phyloP scores from a whole-genome alignment of 2,888 invertebrate species.

The Epistrophe grossulariae region DNA sequence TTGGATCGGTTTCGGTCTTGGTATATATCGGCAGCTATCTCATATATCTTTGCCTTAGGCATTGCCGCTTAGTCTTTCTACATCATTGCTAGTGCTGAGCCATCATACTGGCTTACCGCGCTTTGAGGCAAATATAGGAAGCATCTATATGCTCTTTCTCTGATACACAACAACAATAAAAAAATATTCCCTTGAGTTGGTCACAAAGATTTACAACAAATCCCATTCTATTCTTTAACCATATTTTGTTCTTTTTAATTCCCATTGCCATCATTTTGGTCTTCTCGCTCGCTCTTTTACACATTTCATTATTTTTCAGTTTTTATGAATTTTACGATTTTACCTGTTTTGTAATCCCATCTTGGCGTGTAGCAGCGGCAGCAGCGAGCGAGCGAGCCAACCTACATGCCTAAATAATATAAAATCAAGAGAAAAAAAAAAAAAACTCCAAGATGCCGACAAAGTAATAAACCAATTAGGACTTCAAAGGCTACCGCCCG shows the following conservation, averaged over 20 bases:
- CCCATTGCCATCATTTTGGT: constrained; percentile 34
- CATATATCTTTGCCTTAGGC: neutral
- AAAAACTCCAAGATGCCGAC: constrained; percentile 81
- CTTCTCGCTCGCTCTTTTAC: constrained; percentile 23
- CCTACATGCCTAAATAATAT: constrained; percentile 69
- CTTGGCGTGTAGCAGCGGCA: constrained; percentile 53
- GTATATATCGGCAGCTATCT: no score
- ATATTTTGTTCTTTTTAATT: constrained; percentile 58
- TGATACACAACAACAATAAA: neutral
- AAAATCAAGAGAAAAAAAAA: constrained; percentile 48
- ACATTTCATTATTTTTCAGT: constrained; percentile 36
- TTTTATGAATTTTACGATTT: constrained; percentile 74
- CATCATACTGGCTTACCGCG: neutral
- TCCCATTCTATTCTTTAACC: constrained; percentile 65
- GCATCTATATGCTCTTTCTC: constrained; percentile 16
- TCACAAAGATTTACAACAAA: constrained; percentile 73
- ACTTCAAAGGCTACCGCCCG: constrained; percentile 82
- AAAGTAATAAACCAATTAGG: constrained; percentile 83
- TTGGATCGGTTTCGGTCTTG: neutral
- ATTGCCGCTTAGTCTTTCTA: constrained; percentile 7
- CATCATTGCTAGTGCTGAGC: neutral
- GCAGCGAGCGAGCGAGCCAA: constrained; percentile 61
- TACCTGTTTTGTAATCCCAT: constrained; percentile 75
- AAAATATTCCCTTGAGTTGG: constrained; percentile 64
- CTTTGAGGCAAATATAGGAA: constrained; percentile 55